Base-by-base conservation (phyloP, 2,797 vertebrate species). In the Lindbergichthys nudifrons region DNA sequence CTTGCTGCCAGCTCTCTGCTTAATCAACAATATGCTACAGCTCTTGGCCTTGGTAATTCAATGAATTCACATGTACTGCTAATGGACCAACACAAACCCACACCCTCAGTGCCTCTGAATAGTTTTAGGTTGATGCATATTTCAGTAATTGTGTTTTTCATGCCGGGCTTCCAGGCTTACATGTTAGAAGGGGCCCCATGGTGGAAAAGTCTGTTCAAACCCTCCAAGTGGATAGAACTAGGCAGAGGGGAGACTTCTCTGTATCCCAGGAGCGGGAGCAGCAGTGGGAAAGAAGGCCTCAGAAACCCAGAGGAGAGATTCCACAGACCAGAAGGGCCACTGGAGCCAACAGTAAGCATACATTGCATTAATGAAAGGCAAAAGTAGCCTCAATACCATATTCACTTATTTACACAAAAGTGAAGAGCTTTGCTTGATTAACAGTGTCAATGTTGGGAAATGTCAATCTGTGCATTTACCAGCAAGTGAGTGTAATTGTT, bases 141-240 rank as follows among this genome's bases (percentile, higher is more conserved):
- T 23, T 0, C 1, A 32, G 3, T 39, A 3, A 14, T 19, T 41
- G n/a, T 65, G 10, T 59, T 79, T 11, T 12, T 43, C 1, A 45
- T 70, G 43, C 71, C 96, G 96, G 95, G 70, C 93, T 96, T 79
- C 94, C 95, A 19, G 95, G 95, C 3, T 86, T 96, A n/a, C 95
- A 94, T 0, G 84, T 94, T 11, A 92, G 95, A 88, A 96, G 96
- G 73, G 97, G 95, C 62, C 96, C 96, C 15, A 98, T 96, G 97
- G 97, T 99, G 18, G 98, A 99, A 77, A 98, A 99, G 86, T 97
- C 96, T 46, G 97, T 99, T 48, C 98, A 99, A 93, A 99, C 98
- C 0, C 90, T 96, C 4, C 93, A 95, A 0, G 84, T 92, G 4
- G 97, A 97, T 46, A 93, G 87, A 76, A 11, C 90, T 12, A 87